Evolutionary conservation across 2,797 vertebrate genomes (phyloP), one percentile per base, ranked within the genome.

Genomic region (Sarcoramphus papa): DNA sequence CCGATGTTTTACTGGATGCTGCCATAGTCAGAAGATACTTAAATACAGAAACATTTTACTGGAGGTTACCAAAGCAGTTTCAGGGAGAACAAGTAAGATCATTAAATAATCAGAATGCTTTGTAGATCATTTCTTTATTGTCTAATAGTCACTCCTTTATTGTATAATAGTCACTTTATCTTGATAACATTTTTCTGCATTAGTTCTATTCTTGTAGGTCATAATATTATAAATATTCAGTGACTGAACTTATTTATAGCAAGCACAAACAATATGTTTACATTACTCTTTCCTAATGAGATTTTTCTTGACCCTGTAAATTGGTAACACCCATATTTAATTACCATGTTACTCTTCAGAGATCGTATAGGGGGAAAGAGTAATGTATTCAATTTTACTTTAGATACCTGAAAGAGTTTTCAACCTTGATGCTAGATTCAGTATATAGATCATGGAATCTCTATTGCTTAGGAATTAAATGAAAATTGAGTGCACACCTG

Each of bases 1-100:
- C 98, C 0, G 98, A 99, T 48, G 72, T 98, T 92, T 91, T 99
- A 51, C 96, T 99, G 47, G 98, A 99, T 40, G 98, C 98, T 4
- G 56, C 92, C 19, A 95, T 97, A 12, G 93, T 99, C 45, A 97
- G 98, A 77, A 97, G 88, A 57, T 94, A 97, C 22, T 65, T 98
- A 47, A 97, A 98, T 4, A 88, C 91, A 2, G 99, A 98, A 16
- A 98, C 99, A 0, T 98, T 99, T 88, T 99, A 99, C 97, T 99
- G 99, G 99, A 97, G 97, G 43, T 97, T 99, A 14, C 99, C 99
- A 0, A 23, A 88, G 5, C 98, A 97, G 11, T 99, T 99, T 74
- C 98, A 98, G 76, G 98, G 99, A 48, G 97, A 98, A 64, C 98
- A 99, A 98, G 99, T 99, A 95, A 95, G 89, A 85, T 22, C 11